phyloP scores from a whole-genome alignment of 2,888 invertebrate genomes.

The Tubulanus polymorphus region DNA sequence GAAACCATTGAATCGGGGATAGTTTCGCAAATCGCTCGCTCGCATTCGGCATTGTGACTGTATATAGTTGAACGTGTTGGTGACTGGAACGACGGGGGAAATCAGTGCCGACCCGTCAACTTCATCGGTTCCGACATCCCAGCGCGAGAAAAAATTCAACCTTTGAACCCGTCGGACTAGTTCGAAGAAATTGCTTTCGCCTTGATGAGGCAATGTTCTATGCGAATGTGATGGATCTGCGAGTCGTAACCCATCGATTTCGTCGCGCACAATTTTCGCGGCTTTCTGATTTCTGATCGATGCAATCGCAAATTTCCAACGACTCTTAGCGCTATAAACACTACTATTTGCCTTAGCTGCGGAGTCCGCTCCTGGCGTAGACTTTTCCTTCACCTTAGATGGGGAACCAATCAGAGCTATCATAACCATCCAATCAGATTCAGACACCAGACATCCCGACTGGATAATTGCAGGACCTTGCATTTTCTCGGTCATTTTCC shows the following conservation, averaged over 20 bases:
- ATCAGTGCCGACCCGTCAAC: background rate
- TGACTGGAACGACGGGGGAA: background rate
- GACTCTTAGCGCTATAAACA: background rate
- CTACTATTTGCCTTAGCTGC: background rate
- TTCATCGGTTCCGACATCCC: too few relatives aligned
- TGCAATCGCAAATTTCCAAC: background rate
- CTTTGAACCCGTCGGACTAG: too few relatives aligned
- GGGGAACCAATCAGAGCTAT: background rate
- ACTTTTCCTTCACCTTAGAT: background rate
- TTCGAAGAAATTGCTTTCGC: too few relatives aligned
- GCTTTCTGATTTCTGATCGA: background rate
- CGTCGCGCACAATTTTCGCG: too few relatives aligned
- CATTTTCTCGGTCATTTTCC: background rate
- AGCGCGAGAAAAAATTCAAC: too few relatives aligned
- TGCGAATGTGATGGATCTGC: too few relatives aligned
- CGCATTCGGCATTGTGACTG: background rate
- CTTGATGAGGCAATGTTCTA: too few relatives aligned
- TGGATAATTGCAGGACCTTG: background rate
- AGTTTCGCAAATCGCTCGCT: background rate
- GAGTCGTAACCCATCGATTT: too few relatives aligned
- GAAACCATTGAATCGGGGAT: background rate
- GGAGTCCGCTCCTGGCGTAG: background rate
- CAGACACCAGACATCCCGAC: background rate
- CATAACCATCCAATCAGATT: background rate
- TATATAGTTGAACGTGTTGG: background rate